Evolutionary conservation across 2,797 vertebrate genomes (phyloP).

Genomic region (Nyctibius grandis): DNA sequence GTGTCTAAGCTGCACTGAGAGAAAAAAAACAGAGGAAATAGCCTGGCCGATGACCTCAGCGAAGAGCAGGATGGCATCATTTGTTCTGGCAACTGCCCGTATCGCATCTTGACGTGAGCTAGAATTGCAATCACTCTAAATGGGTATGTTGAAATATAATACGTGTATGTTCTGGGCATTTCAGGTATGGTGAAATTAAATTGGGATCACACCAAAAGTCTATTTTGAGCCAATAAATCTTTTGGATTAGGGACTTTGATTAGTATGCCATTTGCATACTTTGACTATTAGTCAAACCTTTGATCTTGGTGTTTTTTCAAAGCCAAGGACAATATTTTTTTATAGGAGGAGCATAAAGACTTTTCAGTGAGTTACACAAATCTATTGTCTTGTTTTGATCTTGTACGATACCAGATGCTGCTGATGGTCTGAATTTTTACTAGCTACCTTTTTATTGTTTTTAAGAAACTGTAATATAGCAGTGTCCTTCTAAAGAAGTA

Average conservation of each 20-base stretch:
- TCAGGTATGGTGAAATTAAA: background rate
- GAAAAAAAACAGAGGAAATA: background rate
- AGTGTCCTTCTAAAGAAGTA: background rate
- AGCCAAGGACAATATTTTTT: constrained; percentile 48
- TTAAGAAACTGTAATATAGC: constrained; percentile 32
- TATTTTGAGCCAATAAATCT: background rate
- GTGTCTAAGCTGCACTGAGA: background rate
- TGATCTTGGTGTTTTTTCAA: constrained; percentile 35
- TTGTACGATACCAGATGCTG: constrained; percentile 19
- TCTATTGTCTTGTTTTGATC: background rate
- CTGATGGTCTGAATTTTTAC: constrained; percentile 38
- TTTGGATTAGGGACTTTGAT: background rate
- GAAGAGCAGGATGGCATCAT: background rate
- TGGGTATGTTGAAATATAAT: background rate
- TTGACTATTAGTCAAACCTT: background rate
- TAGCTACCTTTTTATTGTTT: constrained; percentile 44
- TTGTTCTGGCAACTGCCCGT: background rate
- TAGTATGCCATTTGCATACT: background rate
- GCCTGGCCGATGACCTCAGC: background rate
- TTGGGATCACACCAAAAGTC: background rate
- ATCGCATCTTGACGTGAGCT: background rate
- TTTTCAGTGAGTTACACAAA: background rate
- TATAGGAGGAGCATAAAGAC: background rate
- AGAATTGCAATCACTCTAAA: background rate
- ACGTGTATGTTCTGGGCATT: background rate